These are phyloP conservation scores for Remorina albescens DNA, from an alignment of 2,797 vertebrate genomes.

Conservation along the genomic window DNA sequence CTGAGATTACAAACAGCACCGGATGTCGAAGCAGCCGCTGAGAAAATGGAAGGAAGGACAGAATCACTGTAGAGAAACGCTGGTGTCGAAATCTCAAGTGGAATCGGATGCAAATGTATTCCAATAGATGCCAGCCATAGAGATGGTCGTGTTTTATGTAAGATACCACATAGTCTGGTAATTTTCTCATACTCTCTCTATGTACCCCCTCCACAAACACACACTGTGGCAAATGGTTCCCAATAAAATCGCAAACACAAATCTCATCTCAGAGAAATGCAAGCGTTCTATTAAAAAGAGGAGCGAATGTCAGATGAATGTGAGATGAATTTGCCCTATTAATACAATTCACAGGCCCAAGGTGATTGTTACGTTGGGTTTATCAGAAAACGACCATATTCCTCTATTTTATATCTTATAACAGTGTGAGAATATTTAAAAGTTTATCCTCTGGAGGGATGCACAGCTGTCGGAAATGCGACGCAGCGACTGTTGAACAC, in stretches of 20 bases:
- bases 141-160: slow-evolving; percentile 32
- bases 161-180: slow-evolving; percentile 30
- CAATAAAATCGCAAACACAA: slow-evolving; percentile 69
- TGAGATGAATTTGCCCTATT: slow-evolving; percentile 70
- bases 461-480: slow-evolving; percentile 28
- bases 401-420: slow-evolving; percentile 66
- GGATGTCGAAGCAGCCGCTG: slow-evolving; percentile 7
- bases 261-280: slow-evolving; percentile 70
- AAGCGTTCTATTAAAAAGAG: slow-evolving; percentile 69
- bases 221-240: slow-evolving; percentile 54
- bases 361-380: slow-evolving; percentile 71
- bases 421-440: slow-evolving; percentile 42
- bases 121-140: slow-evolving; percentile 25
- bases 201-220: slow-evolving; percentile 41
- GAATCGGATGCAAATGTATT: slow-evolving; percentile 41
- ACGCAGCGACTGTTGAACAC: slow-evolving; percentile 16
- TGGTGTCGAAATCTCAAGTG: slow-evolving; percentile 17
- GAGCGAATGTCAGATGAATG: slow-evolving; percentile 65
- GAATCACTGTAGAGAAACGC: slow-evolving; percentile 37
- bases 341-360: slow-evolving; percentile 69
- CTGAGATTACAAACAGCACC: slow-evolving; percentile 37
- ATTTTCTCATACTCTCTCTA: slow-evolving; percentile 50
- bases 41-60: slow-evolving; percentile 16
- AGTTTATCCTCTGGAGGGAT: slow-evolving; percentile 23
- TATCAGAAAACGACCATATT: slow-evolving; percentile 62